phyloP scores from a whole-genome alignment of 2,888 invertebrate genomes.

The Pammene fasciana region DNA sequence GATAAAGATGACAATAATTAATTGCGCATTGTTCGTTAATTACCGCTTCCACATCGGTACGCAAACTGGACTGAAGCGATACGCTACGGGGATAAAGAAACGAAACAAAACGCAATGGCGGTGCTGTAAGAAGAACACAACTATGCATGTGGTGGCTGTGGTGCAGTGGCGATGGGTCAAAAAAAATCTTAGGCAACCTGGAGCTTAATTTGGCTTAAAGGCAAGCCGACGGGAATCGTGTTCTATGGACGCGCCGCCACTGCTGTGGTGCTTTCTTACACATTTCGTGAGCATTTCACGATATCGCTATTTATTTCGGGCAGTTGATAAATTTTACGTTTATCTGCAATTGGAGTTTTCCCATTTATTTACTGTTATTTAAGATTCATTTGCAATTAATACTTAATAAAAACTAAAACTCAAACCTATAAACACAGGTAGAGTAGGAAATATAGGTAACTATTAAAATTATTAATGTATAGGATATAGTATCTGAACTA shows the following conservation, averaged over 20 bases:
- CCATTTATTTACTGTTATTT: background rate
- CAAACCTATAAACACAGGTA: conserved; percentile 12
- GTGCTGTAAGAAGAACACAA: too few species aligned
- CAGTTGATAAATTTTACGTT: background rate
- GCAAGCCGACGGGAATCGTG: too few species aligned
- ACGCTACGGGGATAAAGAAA: background rate
- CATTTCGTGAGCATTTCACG: too few species aligned
- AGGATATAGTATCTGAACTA: conserved; percentile 9
- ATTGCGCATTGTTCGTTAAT: conserved; percentile 23
- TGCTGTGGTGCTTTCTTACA: too few species aligned
- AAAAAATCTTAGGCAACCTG: too few species aligned
- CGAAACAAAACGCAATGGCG: background rate
- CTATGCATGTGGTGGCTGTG: too few species aligned
- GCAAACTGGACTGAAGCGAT: conserved; percentile 4
- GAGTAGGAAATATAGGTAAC: conserved; percentile 8
- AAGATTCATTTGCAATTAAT: conserved; percentile 13
- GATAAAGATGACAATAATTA: conserved; percentile 40
- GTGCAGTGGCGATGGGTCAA: too few species aligned
- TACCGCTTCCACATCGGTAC: conserved; percentile 9
- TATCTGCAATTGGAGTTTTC: background rate
- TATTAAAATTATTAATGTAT: conserved; percentile 15
- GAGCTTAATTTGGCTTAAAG: too few species aligned
- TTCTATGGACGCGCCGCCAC: too few species aligned
- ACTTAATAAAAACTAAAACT: conserved; percentile 8
- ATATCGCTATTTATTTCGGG: background rate